Percentiles rank a stretch among this genome's conserved stretches.
phyloP scores from a whole-genome alignment of 2,888 invertebrate species.

The Podotricha telesiphe region DNA sequence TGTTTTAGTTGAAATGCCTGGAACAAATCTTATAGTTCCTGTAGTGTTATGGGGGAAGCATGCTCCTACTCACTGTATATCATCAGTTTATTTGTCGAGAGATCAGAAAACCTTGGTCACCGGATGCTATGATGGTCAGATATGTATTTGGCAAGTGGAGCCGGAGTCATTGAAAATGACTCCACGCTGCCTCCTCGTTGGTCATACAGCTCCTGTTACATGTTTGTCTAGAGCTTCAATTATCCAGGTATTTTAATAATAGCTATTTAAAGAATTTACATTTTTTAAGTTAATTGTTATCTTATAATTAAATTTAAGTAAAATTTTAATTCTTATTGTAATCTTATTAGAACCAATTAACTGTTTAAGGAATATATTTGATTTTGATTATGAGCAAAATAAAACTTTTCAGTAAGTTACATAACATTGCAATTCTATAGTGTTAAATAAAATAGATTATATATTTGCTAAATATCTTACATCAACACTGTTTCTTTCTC shows the following conservation, averaged over 20 bases:
- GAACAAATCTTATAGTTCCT: slow-evolving; percentile 96
- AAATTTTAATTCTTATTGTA: not conserved
- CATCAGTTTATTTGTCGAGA: slow-evolving; percentile 94
- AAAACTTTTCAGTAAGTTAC: not conserved
- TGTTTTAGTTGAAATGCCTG: slow-evolving; percentile 84
- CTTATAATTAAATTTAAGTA: not conserved
- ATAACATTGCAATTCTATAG: not conserved
- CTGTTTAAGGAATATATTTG: not conserved
- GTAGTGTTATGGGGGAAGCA: slow-evolving; percentile 98
- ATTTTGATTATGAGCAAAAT: not conserved
- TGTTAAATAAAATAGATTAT: no score
- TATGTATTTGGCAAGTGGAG: slow-evolving; percentile 94
- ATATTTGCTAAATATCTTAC: no score
- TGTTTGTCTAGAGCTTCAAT: slow-evolving; percentile 94
- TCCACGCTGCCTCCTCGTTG: slow-evolving; percentile 95
- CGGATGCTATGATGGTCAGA: slow-evolving; percentile 99
- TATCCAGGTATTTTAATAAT: slow-evolving; percentile 68
- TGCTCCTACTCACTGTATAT: slow-evolving; percentile 98
- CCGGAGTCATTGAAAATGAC: slow-evolving; percentile 93
- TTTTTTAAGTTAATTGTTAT: not conserved
- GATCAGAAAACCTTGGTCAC: slow-evolving; percentile 97
- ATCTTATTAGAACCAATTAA: slow-evolving; percentile 14
- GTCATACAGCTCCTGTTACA: slow-evolving; percentile 97
- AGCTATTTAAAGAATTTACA: not conserved
- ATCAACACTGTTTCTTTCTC: no score